These are phyloP conservation scores for Vidua macroura DNA, from an alignment of 2,113 vertebrate genomes.

Conservation along the genomic window DNA sequence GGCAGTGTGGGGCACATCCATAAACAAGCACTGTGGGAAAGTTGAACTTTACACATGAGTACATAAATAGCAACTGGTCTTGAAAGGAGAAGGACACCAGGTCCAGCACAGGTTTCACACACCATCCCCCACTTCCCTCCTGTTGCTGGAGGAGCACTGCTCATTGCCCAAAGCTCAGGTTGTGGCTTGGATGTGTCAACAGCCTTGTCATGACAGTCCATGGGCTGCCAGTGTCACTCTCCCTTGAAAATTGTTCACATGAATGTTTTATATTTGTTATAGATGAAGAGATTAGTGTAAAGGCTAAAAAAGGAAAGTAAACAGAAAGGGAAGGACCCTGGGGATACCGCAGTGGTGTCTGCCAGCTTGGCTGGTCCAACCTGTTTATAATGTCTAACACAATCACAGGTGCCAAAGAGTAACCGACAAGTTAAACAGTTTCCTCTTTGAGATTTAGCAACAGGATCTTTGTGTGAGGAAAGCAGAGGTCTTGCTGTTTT, in stretches of 20 bases:
- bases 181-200: background rate
- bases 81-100: background rate
- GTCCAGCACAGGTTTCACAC: background rate
- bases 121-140: background rate
- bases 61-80: background rate
- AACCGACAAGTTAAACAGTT: conserved; percentile 24
- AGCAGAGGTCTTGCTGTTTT: background rate
- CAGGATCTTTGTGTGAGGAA: background rate
- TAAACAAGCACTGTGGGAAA: background rate
- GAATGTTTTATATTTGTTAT: conserved; percentile 2
- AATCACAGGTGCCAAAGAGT: conserved; percentile 42
- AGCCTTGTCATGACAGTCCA: background rate
- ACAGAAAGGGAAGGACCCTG: conserved; percentile 34
- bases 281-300: conserved; percentile 10
- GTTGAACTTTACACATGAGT: background rate
- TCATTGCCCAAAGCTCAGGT: background rate
- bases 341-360: background rate
- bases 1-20: background rate
- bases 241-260: background rate
- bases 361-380: conserved; percentile 26
- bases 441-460: conserved; percentile 2
- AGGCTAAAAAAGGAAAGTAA: conserved; percentile 19
- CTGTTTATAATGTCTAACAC: conserved; percentile 41
- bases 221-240: background rate
- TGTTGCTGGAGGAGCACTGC: background rate